These are phyloP conservation scores for Molothrus aeneus DNA, from an alignment of 2,797 vertebrate genomes.

Conservation along the genomic window DNA sequence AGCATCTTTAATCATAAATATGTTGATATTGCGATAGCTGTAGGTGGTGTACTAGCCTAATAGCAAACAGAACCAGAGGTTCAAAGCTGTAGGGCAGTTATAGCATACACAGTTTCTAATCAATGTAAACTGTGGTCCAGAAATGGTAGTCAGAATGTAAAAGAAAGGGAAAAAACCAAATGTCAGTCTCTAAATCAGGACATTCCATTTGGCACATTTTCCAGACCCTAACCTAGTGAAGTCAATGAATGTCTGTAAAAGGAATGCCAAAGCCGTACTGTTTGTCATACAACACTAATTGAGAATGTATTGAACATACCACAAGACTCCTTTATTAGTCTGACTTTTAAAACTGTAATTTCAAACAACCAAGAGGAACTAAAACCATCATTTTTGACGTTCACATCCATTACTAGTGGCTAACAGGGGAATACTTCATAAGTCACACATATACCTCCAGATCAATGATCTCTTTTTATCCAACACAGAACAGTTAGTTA, in stretches of 20 bases:
- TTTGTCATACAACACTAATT: not conserved
- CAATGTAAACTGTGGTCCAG: not conserved
- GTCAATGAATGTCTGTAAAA: not conserved
- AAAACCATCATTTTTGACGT: not conserved
- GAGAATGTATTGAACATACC: not conserved
- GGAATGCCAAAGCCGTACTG: not conserved
- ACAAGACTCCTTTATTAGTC: not conserved
- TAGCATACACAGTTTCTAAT: not conserved
- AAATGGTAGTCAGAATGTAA: not conserved
- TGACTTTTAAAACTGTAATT: not conserved
- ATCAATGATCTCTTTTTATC: not conserved
- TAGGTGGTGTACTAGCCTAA: not conserved
- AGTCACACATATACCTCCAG: not conserved
- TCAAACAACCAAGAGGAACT: not conserved
- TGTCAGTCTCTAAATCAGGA: not conserved
- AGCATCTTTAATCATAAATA: slow-evolving; percentile 6
- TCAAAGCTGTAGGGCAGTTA: not conserved
- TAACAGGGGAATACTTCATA: not conserved
- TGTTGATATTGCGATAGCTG: not conserved
- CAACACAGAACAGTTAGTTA: not conserved
- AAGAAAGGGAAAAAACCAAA: not conserved
- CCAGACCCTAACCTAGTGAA: not conserved
- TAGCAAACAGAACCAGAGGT: not conserved
- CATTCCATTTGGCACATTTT: not conserved
- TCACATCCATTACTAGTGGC: not conserved